Evolutionary conservation across 2,888 invertebrate genomes (phyloP).

Genomic region (Euzophera pinguis): DNA sequence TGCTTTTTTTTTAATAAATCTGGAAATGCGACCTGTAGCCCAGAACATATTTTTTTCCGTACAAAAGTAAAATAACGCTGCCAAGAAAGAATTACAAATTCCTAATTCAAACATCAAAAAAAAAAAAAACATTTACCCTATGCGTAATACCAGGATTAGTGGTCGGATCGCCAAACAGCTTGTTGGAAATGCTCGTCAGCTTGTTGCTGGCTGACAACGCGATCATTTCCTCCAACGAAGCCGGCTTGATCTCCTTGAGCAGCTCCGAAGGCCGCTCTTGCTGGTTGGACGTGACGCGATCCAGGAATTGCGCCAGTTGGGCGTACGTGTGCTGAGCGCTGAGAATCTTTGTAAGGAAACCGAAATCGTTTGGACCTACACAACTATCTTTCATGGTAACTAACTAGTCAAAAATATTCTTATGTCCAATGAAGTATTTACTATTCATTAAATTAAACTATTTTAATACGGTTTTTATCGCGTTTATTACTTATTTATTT

Average conservation of each 20-base stretch:
- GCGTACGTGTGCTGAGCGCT: slow-evolving; percentile 90
- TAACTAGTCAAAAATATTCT: no score
- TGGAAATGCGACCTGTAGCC: no score
- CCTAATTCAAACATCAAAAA: neutral
- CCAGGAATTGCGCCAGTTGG: slow-evolving; percentile 86
- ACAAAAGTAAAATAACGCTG: no score
- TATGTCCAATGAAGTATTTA: no score
- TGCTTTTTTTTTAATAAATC: no score
- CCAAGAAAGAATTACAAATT: no score
- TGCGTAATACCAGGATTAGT: slow-evolving; percentile 65
- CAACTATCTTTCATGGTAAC: no score
- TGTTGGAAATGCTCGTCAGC: slow-evolving; percentile 49
- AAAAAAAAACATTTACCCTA: slow-evolving; percentile 40
- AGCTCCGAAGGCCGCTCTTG: slow-evolving; percentile 55
- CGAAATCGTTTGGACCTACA: neutral
- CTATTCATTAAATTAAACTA: no score
- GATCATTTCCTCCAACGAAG: slow-evolving; percentile 57
- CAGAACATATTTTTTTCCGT: no score
- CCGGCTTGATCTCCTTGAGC: slow-evolving; percentile 45
- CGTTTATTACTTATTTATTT: no score
- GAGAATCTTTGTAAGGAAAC: slow-evolving; percentile 26
- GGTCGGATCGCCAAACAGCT: slow-evolving; percentile 61
- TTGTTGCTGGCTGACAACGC: slow-evolving; percentile 50
- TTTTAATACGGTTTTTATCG: no score
- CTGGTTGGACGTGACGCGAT: slow-evolving; percentile 82